Conservation (phyloP, 2,113 vertebrate genomes). For the Lamprotornis superbus region DNA sequence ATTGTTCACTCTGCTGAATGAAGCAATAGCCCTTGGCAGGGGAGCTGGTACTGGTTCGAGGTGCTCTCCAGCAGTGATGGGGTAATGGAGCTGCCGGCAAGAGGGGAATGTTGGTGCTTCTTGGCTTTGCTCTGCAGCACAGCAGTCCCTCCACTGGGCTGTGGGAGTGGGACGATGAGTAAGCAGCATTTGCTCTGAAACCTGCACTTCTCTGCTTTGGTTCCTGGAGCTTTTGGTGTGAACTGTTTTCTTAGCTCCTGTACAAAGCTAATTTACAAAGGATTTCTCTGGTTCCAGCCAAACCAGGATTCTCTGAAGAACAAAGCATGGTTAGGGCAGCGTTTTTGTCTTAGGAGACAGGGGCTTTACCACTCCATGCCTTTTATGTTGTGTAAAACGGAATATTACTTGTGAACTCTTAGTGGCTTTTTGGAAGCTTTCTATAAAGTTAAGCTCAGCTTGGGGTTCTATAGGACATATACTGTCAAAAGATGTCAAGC, state of each 20-base stretch:
- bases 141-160: neutral
- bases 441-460: neutral
- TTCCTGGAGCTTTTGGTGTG: fast-evolving
- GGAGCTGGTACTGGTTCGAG: neutral
- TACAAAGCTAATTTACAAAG: neutral
- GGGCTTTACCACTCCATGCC: fast-evolving
- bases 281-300: neutral
- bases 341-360: neutral
- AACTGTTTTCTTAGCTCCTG: neutral
- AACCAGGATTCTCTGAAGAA: neutral
- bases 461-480: fast-evolving
- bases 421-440: neutral
- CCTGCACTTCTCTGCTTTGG: neutral
- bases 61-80: fast-evolving
- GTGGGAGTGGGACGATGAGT: neutral
- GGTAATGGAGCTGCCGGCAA: neutral
- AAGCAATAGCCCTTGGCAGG: neutral
- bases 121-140: neutral
- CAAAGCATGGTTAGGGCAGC: neutral
- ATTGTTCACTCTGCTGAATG: neutral
- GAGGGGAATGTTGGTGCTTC: neutral
- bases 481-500: neutral
- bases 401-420: neutral
- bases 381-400: neutral
- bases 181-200: neutral